These are phyloP conservation scores for Acleris holmiana DNA, from an alignment of 2,888 invertebrate genomes.

Conservation along the genomic window DNA sequence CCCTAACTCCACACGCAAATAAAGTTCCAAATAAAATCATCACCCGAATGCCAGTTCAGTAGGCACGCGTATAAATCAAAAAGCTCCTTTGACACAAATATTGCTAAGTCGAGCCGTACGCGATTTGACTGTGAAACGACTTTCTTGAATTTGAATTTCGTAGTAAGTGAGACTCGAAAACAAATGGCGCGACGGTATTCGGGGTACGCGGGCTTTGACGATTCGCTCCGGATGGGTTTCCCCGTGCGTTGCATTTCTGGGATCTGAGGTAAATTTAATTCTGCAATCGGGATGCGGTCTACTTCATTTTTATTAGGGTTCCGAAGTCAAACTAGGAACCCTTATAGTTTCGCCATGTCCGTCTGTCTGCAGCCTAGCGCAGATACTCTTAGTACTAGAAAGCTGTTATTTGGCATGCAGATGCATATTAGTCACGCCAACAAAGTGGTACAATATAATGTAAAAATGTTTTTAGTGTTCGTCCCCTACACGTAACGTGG, in stretches of 20 bases:
- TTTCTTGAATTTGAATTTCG: constrained; percentile 65
- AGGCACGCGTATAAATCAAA: constrained; percentile 53
- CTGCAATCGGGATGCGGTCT: constrained; percentile 46
- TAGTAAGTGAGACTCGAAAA: constrained; percentile 68
- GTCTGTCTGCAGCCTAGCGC: too few species aligned
- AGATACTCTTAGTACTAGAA: too few species aligned
- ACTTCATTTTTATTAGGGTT: constrained; percentile 24
- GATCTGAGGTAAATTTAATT: constrained; percentile 58
- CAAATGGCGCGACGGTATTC: constrained; percentile 67
- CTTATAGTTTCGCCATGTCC: too few species aligned
- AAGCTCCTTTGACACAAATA: constrained; percentile 54
- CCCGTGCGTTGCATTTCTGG: constrained; percentile 55
- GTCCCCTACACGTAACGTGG: too few species aligned
- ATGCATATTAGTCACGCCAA: too few species aligned
- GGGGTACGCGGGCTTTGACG: constrained; percentile 68
- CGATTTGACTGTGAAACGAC: constrained; percentile 55
- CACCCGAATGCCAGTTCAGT: constrained; percentile 28
- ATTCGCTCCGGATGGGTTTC: constrained; percentile 52
- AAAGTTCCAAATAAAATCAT: constrained; percentile 33
- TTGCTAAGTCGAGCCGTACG: constrained; percentile 53
- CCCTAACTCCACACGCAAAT: constrained; percentile 26
- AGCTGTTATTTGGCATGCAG: too few species aligned
- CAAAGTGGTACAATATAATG: too few species aligned
- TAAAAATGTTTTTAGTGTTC: too few species aligned
- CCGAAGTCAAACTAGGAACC: too few species aligned